These are phyloP conservation scores for Pandion haliaetus DNA, from an alignment of 2,113 vertebrate genomes.

Conservation along the genomic window DNA sequence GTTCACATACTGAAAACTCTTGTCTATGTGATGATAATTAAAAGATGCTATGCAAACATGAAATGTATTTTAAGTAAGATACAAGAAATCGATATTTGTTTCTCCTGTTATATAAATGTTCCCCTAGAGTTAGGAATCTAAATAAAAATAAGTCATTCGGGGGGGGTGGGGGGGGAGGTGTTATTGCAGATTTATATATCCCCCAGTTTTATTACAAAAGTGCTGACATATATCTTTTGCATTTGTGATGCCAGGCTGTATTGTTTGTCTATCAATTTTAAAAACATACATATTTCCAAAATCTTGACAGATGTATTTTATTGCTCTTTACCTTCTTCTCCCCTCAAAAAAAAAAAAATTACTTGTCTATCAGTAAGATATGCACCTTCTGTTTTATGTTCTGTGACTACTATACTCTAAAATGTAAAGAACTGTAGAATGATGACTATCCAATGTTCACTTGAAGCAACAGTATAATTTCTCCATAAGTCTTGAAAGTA, in stretches of 20 bases:
- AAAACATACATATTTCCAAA: constrained; percentile 18
- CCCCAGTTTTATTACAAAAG: constrained; percentile 22
- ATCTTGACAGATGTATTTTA: constrained; percentile 22
- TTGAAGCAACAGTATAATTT: neutral
- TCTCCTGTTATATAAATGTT: neutral
- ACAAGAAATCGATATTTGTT: neutral
- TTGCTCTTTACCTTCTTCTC: neutral
- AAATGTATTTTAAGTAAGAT: neutral
- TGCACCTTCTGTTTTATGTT: constrained; percentile 25
- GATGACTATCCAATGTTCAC: neutral
- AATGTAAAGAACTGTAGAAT: constrained; percentile 1
- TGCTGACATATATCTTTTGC: neutral
- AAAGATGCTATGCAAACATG: neutral
- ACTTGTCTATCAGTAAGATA: constrained; percentile 59
- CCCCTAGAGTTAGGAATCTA: neutral
- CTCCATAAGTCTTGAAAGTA: neutral
- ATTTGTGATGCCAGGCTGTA: neutral
- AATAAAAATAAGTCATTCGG: neutral
- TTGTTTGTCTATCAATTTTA: neutral
- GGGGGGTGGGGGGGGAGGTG: neutral
- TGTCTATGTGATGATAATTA: neutral
- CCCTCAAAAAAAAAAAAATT: constrained; percentile 29
- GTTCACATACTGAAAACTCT: neutral
- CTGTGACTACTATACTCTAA: neutral
- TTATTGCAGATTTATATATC: neutral